Evolutionary conservation across 2,113 vertebrate species (phyloP), one percentile per base, ranked within the genome.

Genomic region (Gobio gobio): DNA sequence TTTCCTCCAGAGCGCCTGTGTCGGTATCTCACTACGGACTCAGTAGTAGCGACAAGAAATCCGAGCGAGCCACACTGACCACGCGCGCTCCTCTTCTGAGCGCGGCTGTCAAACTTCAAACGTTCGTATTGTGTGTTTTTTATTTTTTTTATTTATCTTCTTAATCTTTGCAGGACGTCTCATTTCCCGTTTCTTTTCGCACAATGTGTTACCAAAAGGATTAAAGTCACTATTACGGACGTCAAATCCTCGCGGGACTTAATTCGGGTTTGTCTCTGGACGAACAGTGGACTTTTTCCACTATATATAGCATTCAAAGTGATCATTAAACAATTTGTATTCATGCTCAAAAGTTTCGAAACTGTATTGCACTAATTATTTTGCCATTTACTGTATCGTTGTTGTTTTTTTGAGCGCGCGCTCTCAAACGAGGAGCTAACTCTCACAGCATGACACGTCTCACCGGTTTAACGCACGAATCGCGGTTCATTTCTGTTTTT

Each of bases 1-100:
- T 90, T 93, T 94, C 94, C 94, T 90, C 83, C 51, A 51, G 59
- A 66, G 85, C 49, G 40, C 88, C 22, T 66, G 26, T 45, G 88
- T 78, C 16, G 10, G 83, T 85, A 56, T 78, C 75, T 73, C 79
- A 51, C 63, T 22, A 68, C 26, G 45, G 43, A 13, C 79, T 68
- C 66, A 26, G 64, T 83, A 68, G 79, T 68, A 83, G 66, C 63
- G 49, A 73, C 81, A 58, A 72, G 66, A 72, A 72, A 56, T 36
- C 66, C 7, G 49, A 43, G 33, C 20, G 81, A 72, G 66, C 10
- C 29, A 20, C 81, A 83, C 81, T 16, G 47, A 40, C 29, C 64
- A 29, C 43, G 51, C 49, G 49, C 47, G 29, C 49, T 73, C 47
- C 80, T 14, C 13, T 3, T 36, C 58, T 33, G 18, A 29, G 61